phyloP scores from a whole-genome alignment of 1,140 invertebrate species.

The Meloidogyne exigua region DNA sequence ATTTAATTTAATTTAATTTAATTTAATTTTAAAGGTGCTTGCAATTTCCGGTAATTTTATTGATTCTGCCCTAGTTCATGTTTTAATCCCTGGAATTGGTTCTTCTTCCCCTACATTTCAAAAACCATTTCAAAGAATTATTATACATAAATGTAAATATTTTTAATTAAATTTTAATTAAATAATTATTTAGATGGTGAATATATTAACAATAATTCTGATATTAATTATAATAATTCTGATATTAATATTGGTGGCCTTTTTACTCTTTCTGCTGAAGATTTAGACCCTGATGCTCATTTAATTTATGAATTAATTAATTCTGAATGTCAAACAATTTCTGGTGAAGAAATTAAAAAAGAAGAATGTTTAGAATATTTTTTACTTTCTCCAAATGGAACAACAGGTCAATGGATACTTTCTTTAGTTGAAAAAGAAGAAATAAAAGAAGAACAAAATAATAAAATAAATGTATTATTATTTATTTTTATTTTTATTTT shows the following conservation, averaged over 20 bases:
- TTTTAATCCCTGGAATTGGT: conserved; percentile 4
- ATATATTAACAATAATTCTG: no score
- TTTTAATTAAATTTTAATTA: no score
- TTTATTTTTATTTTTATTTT: background rate
- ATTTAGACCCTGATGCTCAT: conserved; percentile 22
- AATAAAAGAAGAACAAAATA: background rate
- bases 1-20: conserved; percentile 2
- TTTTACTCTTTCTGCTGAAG: conserved; percentile 8
- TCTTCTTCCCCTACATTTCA: background rate
- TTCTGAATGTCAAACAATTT: conserved; percentile 10
- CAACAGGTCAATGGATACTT: background rate
- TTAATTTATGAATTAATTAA: conserved; percentile 12
- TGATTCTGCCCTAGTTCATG: background rate
- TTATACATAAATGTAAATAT: background rate
- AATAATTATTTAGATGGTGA: no score
- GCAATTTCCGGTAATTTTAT: background rate
- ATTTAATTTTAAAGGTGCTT: background rate
- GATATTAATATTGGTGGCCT: background rate
- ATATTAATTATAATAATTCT: background rate
- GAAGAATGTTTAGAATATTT: conserved; percentile 7
- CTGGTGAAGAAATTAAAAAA: background rate
- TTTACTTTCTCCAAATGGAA: background rate
- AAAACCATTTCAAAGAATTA: background rate
- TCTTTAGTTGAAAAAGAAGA: background rate
- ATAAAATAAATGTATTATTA: background rate